A percentile compares a stretch with the other conserved stretches of the same genome.
Evolutionary conservation across 1,140 invertebrate species (phyloP).

Genomic region (Zaprionus africanus): DNA sequence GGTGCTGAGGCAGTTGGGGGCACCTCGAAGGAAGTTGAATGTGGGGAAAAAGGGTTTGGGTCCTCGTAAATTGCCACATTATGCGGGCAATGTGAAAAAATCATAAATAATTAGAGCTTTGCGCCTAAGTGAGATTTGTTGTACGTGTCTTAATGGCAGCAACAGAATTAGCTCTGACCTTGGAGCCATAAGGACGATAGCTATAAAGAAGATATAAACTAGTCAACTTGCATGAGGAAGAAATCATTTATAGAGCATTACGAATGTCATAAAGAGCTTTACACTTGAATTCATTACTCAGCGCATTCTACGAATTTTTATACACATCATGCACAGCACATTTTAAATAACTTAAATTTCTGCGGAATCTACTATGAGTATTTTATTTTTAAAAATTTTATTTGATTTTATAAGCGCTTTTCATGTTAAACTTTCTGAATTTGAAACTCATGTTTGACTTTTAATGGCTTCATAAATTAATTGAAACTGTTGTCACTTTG

Average conservation of each 20-base stretch:
- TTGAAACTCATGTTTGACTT: neutral
- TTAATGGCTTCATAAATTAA: neutral
- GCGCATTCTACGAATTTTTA: neutral
- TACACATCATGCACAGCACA: too few species aligned
- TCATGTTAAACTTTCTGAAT: neutral
- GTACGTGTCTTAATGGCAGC: conserved; percentile 15
- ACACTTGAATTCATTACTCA: neutral
- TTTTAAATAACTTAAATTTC: neutral
- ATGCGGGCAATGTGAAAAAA: conserved; percentile 50
- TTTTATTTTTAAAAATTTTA: neutral
- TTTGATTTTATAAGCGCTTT: neutral
- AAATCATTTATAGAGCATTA: neutral
- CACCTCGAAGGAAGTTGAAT: neutral
- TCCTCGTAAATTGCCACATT: conserved; percentile 55
- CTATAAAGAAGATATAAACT: neutral
- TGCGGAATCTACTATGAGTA: neutral
- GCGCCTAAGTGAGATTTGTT: conserved; percentile 44
- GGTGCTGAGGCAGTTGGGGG: conserved; percentile 20
- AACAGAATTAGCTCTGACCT: conserved; percentile 17
- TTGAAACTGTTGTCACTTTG: conserved; percentile 4
- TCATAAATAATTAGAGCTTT: conserved; percentile 55
- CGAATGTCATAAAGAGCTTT: neutral
- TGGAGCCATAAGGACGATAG: neutral
- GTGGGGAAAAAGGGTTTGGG: conserved; percentile 23
- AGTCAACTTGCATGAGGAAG: neutral